Evolutionary conservation across 2,113 vertebrate species (phyloP), one percentile per base, ranked within the genome.

Genomic region (Dermatemys mawii): DNA sequence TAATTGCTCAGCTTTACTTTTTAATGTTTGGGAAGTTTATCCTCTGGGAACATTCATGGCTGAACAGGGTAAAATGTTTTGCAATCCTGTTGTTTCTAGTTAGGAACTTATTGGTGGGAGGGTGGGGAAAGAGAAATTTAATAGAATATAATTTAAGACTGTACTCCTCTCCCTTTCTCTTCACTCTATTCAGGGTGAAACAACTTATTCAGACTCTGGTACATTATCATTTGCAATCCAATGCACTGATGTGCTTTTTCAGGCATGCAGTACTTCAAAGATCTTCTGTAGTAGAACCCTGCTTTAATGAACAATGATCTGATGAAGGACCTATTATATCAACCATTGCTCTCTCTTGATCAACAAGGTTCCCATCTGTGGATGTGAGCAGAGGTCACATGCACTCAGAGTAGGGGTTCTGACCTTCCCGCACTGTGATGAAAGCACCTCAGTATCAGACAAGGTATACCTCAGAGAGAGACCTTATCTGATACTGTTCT

Each of bases 1-100:
- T 81, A 91, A 75, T 96, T 96, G 89, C 81, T 90, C 91, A 92
- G 78, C 93, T 91, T 67, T 97, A 90, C 92, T 91, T 84, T 83
- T 88, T 95, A 89, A 35, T 48, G 38, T 38, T 79, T 35, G 81
- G 87, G 78, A 89, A 93, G 48, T 44, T 86, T 86, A 76, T 96
- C 97, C 96, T 94, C 26, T 6, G 97, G 96, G 96, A 96, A 96
- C 92, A 95, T 92, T 94, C 55, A 92, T 50, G 87, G 92, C 70
- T 84, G 82, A 97, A 97, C 79, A 0, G 5, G 86, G 93, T 94
- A 88, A 96, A 95, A 85, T 1, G 7, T 98, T 97, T 96, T 94
- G 96, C 88, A 97, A 98, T 78, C 78, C 78, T 97, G 88, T 90
- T 96, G 94, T 89, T 88, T 87, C 92, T 81, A 93, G 46, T 89